phyloP scores from a whole-genome alignment of 2,113 vertebrate species.

The Hydrolagus affinis region DNA sequence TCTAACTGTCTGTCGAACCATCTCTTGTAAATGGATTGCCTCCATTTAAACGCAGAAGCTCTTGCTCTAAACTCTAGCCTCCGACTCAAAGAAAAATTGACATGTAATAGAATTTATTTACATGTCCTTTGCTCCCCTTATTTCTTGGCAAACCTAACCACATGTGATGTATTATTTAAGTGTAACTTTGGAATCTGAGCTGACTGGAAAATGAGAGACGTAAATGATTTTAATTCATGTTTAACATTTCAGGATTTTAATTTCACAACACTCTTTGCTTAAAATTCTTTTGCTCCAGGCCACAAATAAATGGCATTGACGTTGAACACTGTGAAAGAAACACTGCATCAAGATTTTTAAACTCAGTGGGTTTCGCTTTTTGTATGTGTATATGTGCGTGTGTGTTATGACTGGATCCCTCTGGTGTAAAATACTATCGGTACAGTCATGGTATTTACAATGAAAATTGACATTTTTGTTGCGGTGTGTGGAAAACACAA shows the following conservation, averaged over 20 bases:
- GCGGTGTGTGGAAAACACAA: slow-evolving; percentile 1
- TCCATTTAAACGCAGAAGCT: neutral
- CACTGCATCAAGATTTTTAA: neutral
- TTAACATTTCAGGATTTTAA: neutral
- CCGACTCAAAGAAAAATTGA: neutral
- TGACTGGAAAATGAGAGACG: neutral
- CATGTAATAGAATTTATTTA: neutral
- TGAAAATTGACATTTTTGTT: slow-evolving; percentile 9
- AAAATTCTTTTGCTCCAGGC: neutral
- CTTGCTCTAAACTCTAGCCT: too few relatives aligned
- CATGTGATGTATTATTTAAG: neutral
- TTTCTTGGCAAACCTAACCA: neutral
- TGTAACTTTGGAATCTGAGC: neutral
- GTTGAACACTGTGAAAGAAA: neutral
- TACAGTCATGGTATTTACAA: slow-evolving; percentile 20
- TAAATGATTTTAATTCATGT: neutral
- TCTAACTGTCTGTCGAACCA: neutral
- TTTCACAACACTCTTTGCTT: neutral
- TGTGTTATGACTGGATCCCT: neutral
- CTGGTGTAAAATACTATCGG: neutral
- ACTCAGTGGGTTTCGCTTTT: neutral
- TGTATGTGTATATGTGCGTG: neutral
- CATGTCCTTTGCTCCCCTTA: neutral
- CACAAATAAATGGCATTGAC: neutral
- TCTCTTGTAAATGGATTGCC: neutral